Conservation (phyloP, 2,888 invertebrate genomes). For the Cryptocephalus moraei region DNA sequence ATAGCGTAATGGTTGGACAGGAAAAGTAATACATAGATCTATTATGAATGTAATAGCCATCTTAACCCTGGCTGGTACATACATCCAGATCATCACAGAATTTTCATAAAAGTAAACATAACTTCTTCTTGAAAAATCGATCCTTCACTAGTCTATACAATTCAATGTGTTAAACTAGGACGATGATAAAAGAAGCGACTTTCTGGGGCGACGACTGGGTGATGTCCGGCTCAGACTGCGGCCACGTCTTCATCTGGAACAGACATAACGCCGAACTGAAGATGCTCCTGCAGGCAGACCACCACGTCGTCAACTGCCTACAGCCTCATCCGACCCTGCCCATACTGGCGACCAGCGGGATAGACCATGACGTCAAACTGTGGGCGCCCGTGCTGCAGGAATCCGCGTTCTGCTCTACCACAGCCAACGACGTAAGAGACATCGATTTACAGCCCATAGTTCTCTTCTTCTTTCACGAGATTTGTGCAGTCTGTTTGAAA, state of each 20-base stretch:
- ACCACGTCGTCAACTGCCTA: slow-evolving; percentile 74
- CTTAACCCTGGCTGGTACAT: too few relatives aligned
- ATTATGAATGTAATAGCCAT: too few relatives aligned
- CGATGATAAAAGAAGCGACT: slow-evolving; percentile 77
- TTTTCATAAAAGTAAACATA: too few relatives aligned
- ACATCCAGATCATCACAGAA: too few relatives aligned
- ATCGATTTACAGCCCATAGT: too few relatives aligned
- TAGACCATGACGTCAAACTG: slow-evolving; percentile 77
- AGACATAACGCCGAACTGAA: slow-evolving; percentile 57
- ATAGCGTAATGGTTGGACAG: too few relatives aligned
- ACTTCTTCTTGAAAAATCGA: too few relatives aligned
- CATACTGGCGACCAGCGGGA: slow-evolving; percentile 73
- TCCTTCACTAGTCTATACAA: too few relatives aligned
- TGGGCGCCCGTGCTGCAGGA: slow-evolving; percentile 64
- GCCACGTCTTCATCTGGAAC: slow-evolving; percentile 78
- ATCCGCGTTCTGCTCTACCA: slow-evolving; percentile 48
- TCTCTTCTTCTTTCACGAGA: too few relatives aligned
- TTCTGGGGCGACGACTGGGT: slow-evolving; percentile 76
- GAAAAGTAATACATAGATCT: too few relatives aligned
- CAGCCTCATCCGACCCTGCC: slow-evolving; percentile 74
- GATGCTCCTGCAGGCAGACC: slow-evolving; percentile 69
- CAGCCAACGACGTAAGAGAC: slow-evolving; percentile 44
- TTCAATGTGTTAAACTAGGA: slow-evolving; percentile 35
- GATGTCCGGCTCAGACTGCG: slow-evolving; percentile 84
- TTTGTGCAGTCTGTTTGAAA: too few relatives aligned